Evolutionary conservation across 2,797 vertebrate genomes (phyloP), one percentile per base, ranked within the genome.

Genomic region (Naso thynnoides): DNA sequence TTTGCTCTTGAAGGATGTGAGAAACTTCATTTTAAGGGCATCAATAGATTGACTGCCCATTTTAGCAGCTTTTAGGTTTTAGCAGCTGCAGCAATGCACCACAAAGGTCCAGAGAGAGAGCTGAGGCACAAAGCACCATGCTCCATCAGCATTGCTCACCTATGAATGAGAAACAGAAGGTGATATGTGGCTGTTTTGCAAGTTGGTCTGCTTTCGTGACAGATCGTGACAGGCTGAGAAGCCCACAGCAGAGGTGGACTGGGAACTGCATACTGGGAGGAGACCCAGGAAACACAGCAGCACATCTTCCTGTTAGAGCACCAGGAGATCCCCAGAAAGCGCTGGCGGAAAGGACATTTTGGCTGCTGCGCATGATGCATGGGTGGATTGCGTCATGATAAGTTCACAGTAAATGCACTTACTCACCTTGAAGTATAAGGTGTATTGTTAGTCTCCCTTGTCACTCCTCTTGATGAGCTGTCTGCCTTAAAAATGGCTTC

Each of bases 351-450:
- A 55, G 33, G 21, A 64, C 9, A 31, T 58, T 62, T 62, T 45
- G 10, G 48, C 39, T 23, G 21, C 57, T 69, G 72, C 50, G 44
- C 39, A 68, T 23, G 18, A 73, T 65, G 56, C 41, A 60, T 60
- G 66, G 45, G 55, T 72, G 64, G 57, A 78, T 70, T 70, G 52
- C 73, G 59, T 73, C 58, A 55, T 56, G 54, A 85, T 79, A 67
- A 69, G 29, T 58, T 73, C 10, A 21, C 60, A 62, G 59, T 73
- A 69, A 47, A 81, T 74, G 67, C 50, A 72, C 73, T 68, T 78
- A 74, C 76, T 84, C 57, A 81, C 83, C 85, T 87, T 87, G 56
- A 78, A 76, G 62, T 68, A 73, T 60, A 59, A 76, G 67, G 49
- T 71, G 60, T 57, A 74, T 66, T 89, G 70, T 83, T 78, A 50